Conservation (phyloP, 2,888 invertebrate genomes). For the Asteroscopus sphinx region DNA sequence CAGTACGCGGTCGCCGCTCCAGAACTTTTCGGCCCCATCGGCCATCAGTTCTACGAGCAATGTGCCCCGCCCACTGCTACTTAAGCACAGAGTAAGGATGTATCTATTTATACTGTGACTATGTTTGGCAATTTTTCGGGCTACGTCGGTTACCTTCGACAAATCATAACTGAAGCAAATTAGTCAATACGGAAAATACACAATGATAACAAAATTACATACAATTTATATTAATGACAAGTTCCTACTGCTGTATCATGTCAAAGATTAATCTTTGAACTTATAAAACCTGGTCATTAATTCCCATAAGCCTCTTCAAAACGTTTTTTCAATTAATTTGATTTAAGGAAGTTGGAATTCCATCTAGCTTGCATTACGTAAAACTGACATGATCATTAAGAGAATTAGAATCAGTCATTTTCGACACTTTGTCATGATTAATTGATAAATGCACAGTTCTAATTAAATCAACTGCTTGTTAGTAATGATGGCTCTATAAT, state of each 20-base stretch:
- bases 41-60: no score
- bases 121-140: no score
- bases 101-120: no score
- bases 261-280: constrained; percentile 9
- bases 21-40: no score
- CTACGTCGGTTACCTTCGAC: no score
- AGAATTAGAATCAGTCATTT: neutral
- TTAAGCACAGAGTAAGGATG: no score
- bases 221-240: neutral
- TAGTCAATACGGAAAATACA: no score
- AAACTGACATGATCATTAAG: constrained; percentile 4
- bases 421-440: constrained; percentile 3
- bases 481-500: constrained; percentile 6
- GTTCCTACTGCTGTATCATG: constrained; percentile 5
- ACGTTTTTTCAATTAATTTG: neutral
- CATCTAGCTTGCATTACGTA: neutral
- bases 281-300: constrained; percentile 15
- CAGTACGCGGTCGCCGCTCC: no score
- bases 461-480: constrained; percentile 14
- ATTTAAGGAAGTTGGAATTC: constrained; percentile 4
- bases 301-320: constrained; percentile 26
- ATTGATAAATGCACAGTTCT: constrained; percentile 5
- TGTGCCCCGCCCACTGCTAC: no score
- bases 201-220: no score
- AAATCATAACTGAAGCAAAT: no score